Evolutionary conservation across 1,140 invertebrate species (phyloP).

Genomic region (Cryptotermes secundus): DNA sequence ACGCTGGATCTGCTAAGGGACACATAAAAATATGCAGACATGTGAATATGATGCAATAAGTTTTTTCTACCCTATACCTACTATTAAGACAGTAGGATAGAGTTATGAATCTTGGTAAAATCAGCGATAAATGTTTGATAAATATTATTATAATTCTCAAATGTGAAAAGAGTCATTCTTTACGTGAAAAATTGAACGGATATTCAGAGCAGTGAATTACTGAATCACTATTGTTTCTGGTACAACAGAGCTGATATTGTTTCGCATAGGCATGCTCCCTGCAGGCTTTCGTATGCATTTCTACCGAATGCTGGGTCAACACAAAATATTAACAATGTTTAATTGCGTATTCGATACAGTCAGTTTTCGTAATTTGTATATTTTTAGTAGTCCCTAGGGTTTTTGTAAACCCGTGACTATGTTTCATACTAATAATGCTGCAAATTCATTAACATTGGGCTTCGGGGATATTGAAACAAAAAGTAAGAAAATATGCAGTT

Average conservation of each 20-base stretch:
- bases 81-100: too few species aligned
- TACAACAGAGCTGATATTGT: background rate
- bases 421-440: background rate
- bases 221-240: background rate
- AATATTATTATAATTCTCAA: too few species aligned
- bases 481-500: background rate
- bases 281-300: background rate
- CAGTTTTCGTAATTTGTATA: conserved; percentile 2
- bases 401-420: background rate
- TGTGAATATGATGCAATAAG: too few species aligned
- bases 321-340: conserved; percentile 16
- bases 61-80: too few species aligned
- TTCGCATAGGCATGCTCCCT: background rate
- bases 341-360: background rate
- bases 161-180: too few species aligned
- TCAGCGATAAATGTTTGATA: too few species aligned
- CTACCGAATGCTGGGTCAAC: background rate
- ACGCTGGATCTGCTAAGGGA: too few species aligned
- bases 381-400: background rate
- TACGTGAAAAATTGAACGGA: too few species aligned
- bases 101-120: too few species aligned
- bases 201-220: too few species aligned
- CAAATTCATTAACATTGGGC: background rate
- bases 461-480: background rate
- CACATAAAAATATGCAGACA: too few species aligned